Evolutionary conservation across 2,888 invertebrate genomes (phyloP), one percentile per base, ranked within the genome.

Genomic region (Nomada ferruginata): DNA sequence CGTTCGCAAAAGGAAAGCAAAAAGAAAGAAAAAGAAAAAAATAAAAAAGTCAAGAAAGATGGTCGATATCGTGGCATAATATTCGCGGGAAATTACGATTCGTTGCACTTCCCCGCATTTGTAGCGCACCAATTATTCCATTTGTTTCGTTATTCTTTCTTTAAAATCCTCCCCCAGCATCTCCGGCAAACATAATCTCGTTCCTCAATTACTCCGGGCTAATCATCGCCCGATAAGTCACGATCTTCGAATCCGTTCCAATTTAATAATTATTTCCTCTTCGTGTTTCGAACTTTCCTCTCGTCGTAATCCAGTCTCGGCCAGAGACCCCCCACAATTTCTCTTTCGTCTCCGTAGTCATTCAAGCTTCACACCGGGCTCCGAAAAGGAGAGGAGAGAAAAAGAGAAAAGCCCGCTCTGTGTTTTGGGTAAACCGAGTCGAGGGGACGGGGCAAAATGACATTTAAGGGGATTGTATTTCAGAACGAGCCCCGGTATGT

Each of bases 381-480:
- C 15, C 47, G 9, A 26, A 10, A 52, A n/a, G 20, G 52, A 1
- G 4, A 42, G 7, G 2, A 42, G 4, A 18, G 13, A 5, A 60
- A 53, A 44, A 18, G 36, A 36, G 29, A 65, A 59, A 73, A 20
- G 29, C 15, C 23, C 53, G 53, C 13, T 36, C 26, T 66, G 44
- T 60, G 74, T 77, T 77, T 74, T 42, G 42, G 61, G 47, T 66
- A n/a, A 60, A 55, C 9, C 50, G 61, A 78, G 29, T 36, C 47
- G 59, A 26, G 3, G 42, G 18, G 52, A 44, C n/a, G 29, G 13
- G 15, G n/a, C n/a, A 55, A 44, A 15, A 57, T 57, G 57, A 68
- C 47, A 59, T 70, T 65, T 74, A 70, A 55, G 59, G 44, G 74
- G 66, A 74, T 81, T 74, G 26, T 79, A 74, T 82, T 74, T 74